phyloP scores from a whole-genome alignment of 2,113 vertebrate species.

The Tyto alba region DNA sequence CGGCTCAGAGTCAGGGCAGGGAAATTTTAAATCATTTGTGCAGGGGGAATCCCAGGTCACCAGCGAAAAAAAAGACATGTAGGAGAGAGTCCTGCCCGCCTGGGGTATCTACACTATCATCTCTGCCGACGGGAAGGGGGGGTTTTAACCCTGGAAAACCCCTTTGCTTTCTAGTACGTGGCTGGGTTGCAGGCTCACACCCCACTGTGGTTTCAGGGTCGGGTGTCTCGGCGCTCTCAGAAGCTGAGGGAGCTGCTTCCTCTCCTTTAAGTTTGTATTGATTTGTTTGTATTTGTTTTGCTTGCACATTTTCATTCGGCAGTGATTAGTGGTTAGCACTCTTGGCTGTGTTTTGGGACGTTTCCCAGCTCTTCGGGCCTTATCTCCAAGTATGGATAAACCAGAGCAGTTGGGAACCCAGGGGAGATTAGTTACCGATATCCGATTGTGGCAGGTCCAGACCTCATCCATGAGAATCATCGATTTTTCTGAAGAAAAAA shows the following conservation, averaged over 20 bases:
- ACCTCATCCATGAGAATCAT: not conserved
- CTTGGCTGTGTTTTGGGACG: not conserved
- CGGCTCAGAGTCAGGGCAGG: not conserved
- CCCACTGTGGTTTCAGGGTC: not conserved
- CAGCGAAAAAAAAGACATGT: rapidly evolving
- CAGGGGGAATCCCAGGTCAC: not conserved
- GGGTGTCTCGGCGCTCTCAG: not conserved
- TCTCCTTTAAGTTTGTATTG: not conserved
- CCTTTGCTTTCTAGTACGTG: not conserved
- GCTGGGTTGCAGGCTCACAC: not conserved
- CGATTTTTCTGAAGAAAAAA: not conserved
- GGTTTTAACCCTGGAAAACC: not conserved
- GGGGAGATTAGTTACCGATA: not conserved
- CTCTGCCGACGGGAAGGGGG: not conserved
- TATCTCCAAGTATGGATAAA: not conserved
- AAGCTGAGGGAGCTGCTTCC: not conserved
- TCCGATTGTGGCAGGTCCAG: not conserved
- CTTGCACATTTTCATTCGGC: not conserved
- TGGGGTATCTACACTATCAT: not conserved
- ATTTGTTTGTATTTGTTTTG: constrained; percentile 20
- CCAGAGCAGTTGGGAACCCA: not conserved
- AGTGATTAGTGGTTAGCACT: not conserved
- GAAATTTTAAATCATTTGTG: not conserved
- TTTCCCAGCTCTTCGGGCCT: not conserved
- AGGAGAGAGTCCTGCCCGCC: not conserved